phyloP scores from a whole-genome alignment of 37 sponge, comb jelly and placozoan genomes.

The Halisarca cf. caerulea region DNA sequence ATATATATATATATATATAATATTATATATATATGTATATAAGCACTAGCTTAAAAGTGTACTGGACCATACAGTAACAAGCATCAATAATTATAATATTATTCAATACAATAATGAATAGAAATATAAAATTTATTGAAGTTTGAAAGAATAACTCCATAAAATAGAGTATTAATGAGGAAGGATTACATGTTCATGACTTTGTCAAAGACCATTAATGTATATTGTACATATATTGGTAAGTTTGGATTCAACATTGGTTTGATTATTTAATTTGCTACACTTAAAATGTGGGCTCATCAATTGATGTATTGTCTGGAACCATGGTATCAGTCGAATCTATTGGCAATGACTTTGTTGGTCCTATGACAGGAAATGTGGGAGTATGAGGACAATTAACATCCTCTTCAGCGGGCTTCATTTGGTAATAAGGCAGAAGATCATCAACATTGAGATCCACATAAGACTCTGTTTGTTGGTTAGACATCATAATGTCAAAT shows the following conservation, averaged over 20 bases:
- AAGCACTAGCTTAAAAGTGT: not conserved
- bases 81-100: not conserved
- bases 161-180: too few relatives aligned
- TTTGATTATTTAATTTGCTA: too few relatives aligned
- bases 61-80: not conserved
- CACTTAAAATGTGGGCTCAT: slow-evolving; percentile 10
- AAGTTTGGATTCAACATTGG: too few relatives aligned
- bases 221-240: too few relatives aligned
- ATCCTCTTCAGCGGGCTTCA: slow-evolving; percentile 29
- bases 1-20: not conserved
- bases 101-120: too few relatives aligned
- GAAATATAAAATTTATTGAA: too few relatives aligned
- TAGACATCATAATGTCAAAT: slow-evolving; percentile 30
- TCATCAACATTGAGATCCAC: slow-evolving; percentile 31
- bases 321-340: not conserved
- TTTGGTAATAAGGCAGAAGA: slow-evolving; percentile 24
- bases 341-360: not conserved
- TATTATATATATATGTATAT: slow-evolving; percentile 17
- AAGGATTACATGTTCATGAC: too few relatives aligned
- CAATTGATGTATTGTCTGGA: slow-evolving; percentile 22
- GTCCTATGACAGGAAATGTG: not conserved
- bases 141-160: too few relatives aligned
- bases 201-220: too few relatives aligned
- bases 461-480: slow-evolving; percentile 21
- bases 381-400: not conserved